Evolutionary conservation across 2,113 vertebrate species (phyloP).

Genomic region (Pomatostomus ruficeps): DNA sequence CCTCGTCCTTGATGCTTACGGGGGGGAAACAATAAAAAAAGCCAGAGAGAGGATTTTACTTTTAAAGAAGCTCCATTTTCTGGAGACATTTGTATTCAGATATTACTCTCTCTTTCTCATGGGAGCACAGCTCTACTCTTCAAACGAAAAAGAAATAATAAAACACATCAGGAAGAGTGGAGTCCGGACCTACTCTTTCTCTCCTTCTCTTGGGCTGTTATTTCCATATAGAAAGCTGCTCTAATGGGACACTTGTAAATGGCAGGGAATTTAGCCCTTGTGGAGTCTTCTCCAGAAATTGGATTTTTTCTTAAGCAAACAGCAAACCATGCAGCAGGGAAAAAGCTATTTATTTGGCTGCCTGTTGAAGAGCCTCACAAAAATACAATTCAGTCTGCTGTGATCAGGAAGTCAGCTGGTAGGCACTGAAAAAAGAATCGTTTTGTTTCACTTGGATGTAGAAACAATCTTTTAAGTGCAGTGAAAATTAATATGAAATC

Average conservation of each 20-base stretch:
- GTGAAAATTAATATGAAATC: constrained; percentile 8
- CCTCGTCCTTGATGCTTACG: constrained; percentile 44
- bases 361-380: constrained; percentile 61
- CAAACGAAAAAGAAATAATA: constrained; percentile 76
- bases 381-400: constrained; percentile 62
- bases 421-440: constrained; percentile 16
- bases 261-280: constrained; percentile 71
- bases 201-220: constrained; percentile 72
- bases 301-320: constrained; percentile 79
- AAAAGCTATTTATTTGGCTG: constrained; percentile 76
- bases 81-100: constrained; percentile 74
- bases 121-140: constrained; percentile 64
- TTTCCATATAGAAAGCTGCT: constrained; percentile 78
- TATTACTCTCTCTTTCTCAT: constrained; percentile 57
- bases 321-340: constrained; percentile 67
- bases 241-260: constrained; percentile 77
- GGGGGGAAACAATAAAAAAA: background rate
- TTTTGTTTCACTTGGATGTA: constrained; percentile 16
- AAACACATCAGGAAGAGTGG: constrained; percentile 68
- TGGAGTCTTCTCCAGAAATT: constrained; percentile 78
- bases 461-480: background rate
- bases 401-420: constrained; percentile 39
- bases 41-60: constrained; percentile 40
- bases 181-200: constrained; percentile 69
- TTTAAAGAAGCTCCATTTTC: constrained; percentile 65